Evolutionary conservation across 92 coral and sea anemone species (phyloP), one percentile per base, ranked within the genome.

Genomic region (Metridium senile): DNA sequence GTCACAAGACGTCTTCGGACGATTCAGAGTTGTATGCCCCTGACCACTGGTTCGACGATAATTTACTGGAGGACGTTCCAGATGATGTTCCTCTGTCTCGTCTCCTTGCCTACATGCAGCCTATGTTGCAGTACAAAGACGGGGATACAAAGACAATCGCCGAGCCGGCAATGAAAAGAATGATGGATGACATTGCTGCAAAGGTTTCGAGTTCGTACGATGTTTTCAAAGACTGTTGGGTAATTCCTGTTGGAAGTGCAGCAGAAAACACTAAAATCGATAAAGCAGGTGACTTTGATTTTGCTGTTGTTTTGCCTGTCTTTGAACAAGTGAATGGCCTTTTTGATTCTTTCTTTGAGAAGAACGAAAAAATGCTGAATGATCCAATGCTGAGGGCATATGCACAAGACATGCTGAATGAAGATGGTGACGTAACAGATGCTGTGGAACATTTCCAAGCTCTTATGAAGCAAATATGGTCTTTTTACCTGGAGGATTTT

Each of bases 241-340:
- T 72, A 19, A 81, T 81, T 63, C 85, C 85, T 27, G 85, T 81
- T 10, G 79, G 79, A 19, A 73, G 79, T 28, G 45, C 71, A 32
- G 65, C 26, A 25, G 79, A 79, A 54, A 79, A 70, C 52, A 79
- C 83, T 13, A 79, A 79, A 79, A 70, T 79, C 32, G 83, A 66
- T 21, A 79, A 70, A 58, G 76, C 83, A 0, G 83, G 67, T 79
- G 83, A 79, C 18, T 70, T 79, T 43, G 83, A 79, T 30, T 79
- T 30, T 27, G 83, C 83, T 18, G 77, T 79, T 70, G 83, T 79
- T 57, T 74, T 79, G 53, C 83, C 83, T 29, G 72, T 68, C n/a
- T 68, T 79, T 74, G 70, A 79, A 43, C n/a, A 25, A 19, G 72
- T 79, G 20, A 68, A 79, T 53, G 73, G 73, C 23, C 83, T 79